Evolutionary conservation across 2,797 vertebrate species (phyloP).

Genomic region (Scomberomorus guttatus): DNA sequence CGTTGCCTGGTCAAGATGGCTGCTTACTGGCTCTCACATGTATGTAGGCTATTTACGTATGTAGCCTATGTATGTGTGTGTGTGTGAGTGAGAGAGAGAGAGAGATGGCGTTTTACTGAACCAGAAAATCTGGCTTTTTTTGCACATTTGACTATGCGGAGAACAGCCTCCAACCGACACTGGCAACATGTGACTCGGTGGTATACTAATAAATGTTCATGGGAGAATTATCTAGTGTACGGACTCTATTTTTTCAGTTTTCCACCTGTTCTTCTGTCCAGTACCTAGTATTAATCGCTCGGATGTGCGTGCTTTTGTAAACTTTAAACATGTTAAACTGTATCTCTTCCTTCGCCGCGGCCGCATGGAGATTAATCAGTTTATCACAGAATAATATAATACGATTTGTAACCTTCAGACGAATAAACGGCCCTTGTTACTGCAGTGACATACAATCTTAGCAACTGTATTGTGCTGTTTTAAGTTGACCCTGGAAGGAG

Average conservation of each 20-base stretch:
- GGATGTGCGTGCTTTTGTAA: too few relatives aligned
- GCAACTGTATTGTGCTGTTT: not conserved
- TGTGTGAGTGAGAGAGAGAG: not conserved
- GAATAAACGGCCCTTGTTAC: not conserved
- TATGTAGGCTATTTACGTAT: not conserved
- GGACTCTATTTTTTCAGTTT: too few relatives aligned
- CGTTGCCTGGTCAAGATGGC: constrained; percentile 86
- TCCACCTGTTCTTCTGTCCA: too few relatives aligned
- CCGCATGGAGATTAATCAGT: not conserved
- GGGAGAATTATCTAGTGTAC: too few relatives aligned
- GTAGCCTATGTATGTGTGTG: not conserved
- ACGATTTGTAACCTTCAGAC: too few relatives aligned
- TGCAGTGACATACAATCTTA: not conserved
- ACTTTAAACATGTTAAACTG: too few relatives aligned
- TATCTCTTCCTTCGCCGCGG: not conserved
- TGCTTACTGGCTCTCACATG: constrained; percentile 71
- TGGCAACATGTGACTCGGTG: too few relatives aligned
- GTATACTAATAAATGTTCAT: too few relatives aligned
- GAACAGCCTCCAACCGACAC: not conserved
- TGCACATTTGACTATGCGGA: not conserved
- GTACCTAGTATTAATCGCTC: too few relatives aligned
- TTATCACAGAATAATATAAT: not conserved
- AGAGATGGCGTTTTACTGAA: constrained; percentile 15
- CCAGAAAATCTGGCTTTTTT: not conserved
- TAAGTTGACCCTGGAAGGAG: not conserved